phyloP scores from a whole-genome alignment of 2,113 vertebrate genomes.

The Chlorocebus sabaeus region DNA sequence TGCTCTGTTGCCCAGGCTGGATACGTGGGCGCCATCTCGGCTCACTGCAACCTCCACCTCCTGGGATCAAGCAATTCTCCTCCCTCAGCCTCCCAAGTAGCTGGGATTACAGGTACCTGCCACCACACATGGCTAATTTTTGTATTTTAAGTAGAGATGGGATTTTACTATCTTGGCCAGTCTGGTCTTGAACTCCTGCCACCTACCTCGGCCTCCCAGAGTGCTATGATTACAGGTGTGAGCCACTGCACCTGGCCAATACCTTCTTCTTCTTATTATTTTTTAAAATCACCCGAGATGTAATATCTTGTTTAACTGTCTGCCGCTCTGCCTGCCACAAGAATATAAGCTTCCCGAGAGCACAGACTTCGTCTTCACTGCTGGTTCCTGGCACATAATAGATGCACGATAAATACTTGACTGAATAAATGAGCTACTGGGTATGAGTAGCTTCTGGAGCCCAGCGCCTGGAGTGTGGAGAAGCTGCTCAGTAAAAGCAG shows the following conservation, averaged over 20 bases:
- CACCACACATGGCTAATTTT: too few species aligned
- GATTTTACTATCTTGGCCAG: too few species aligned
- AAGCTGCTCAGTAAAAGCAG: background rate
- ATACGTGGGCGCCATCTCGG: too few species aligned
- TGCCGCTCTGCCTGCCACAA: background rate
- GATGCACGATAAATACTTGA: background rate
- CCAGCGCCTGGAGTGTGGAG: background rate
- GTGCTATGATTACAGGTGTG: background rate
- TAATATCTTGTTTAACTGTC: background rate
- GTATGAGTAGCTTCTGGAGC: fast-evolving
- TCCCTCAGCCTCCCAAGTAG: too few species aligned
- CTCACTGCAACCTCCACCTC: too few species aligned
- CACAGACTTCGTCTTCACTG: background rate
- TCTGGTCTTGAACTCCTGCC: too few species aligned
- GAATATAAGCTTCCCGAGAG: background rate
- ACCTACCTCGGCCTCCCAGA: background rate
- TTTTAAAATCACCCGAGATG: fast-evolving
- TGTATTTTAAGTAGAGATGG: too few species aligned
- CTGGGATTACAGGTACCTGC: too few species aligned
- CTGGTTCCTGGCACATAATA: background rate
- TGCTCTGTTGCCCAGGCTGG: too few species aligned
- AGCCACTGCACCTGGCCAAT: too few species aligned
- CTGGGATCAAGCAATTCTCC: too few species aligned
- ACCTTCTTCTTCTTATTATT: background rate
- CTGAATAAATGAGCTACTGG: background rate